phyloP scores from a whole-genome alignment of 2,797 vertebrate genomes.

The Discoglossus pictus region DNA sequence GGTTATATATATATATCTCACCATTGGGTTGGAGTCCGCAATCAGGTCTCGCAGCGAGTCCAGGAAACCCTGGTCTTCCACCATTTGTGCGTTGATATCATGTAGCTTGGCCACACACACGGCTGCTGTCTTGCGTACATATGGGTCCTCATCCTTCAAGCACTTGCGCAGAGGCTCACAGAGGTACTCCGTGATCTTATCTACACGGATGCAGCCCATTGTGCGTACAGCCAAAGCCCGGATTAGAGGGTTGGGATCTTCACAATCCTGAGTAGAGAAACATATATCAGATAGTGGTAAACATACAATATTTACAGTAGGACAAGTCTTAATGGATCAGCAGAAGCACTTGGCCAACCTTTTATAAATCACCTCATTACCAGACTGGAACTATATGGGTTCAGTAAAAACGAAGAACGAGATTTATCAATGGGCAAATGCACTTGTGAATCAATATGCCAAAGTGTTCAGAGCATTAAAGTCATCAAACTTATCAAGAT shows the following conservation, averaged over 20 bases:
- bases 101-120: constrained; percentile 98
- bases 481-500: too few species aligned
- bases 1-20: too few species aligned
- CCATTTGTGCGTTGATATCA: constrained; percentile 98
- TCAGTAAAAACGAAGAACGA: too few species aligned
- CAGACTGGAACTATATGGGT: too few species aligned
- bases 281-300: not conserved
- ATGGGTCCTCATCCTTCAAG: constrained; percentile 96
- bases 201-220: constrained; percentile 97
- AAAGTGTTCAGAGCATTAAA: too few species aligned
- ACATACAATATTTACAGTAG: too few species aligned
- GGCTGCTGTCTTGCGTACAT: constrained; percentile 94
- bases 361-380: too few species aligned
- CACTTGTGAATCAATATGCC: too few species aligned
- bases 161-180: constrained; percentile 97
- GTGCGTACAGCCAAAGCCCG: constrained; percentile 94
- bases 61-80: constrained; percentile 97
- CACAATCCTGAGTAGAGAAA: constrained; percentile 82
- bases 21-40: constrained; percentile 98
- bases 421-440: too few species aligned
- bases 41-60: constrained; percentile 96
- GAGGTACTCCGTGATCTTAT: constrained; percentile 97
- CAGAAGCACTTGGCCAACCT: too few species aligned
- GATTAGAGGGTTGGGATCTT: constrained; percentile 97
- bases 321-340: too few species aligned